Evolutionary conservation across 2,113 vertebrate species (phyloP).

Genomic region (Naja naja): DNA sequence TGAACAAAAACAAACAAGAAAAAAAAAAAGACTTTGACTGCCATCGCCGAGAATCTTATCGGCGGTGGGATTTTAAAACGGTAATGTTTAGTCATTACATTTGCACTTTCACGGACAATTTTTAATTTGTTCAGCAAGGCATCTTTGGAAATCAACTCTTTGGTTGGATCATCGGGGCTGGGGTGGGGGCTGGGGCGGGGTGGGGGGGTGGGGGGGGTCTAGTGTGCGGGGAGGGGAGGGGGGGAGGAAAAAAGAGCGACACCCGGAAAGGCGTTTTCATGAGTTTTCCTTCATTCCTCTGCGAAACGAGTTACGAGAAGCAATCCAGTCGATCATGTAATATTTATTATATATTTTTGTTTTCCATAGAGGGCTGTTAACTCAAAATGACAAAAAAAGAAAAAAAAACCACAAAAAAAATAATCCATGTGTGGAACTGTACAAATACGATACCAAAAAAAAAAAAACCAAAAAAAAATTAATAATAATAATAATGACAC

Average conservation of each 20-base stretch:
- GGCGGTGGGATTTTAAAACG: conserved; percentile 82
- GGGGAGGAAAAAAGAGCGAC: conserved; percentile 52
- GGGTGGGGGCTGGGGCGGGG: background rate
- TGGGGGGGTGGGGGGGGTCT: no score
- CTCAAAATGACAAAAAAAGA: conserved; percentile 49
- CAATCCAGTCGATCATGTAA: conserved; percentile 65
- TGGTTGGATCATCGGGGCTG: conserved; percentile 76
- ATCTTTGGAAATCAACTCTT: conserved; percentile 82
- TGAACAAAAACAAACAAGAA: conserved; percentile 57
- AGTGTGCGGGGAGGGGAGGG: no score
- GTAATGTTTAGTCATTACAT: conserved; percentile 87
- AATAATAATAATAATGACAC: conserved; percentile 36
- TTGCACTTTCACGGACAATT: conserved; percentile 88
- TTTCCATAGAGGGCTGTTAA: conserved; percentile 80
- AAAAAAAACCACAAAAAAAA: conserved; percentile 47
- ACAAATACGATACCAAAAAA: conserved; percentile 86
- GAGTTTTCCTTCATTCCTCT: conserved; percentile 72
- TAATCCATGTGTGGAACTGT: conserved; percentile 78
- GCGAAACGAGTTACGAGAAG: conserved; percentile 58
- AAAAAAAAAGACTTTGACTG: conserved; percentile 79
- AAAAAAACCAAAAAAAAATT: conserved; percentile 65
- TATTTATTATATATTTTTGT: conserved; percentile 44
- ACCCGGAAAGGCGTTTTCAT: conserved; percentile 66
- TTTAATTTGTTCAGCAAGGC: conserved; percentile 87
- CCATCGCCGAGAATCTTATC: conserved; percentile 75